phyloP scores from a whole-genome alignment of 2,797 vertebrate genomes.

The Tapirus indicus region DNA sequence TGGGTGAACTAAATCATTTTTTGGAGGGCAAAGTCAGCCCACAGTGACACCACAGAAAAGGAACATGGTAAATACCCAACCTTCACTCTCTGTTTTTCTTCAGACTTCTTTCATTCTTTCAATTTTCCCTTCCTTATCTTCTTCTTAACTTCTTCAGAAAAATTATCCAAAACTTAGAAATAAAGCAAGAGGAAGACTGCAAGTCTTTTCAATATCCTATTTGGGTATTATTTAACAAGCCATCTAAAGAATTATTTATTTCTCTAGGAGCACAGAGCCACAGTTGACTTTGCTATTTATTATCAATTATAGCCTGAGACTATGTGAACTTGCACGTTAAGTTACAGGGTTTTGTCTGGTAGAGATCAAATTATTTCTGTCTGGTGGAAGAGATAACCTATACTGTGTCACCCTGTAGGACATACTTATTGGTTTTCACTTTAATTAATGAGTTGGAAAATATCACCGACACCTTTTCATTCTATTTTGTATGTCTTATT shows the following conservation, averaged over 20 bases:
- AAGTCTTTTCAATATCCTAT: background rate
- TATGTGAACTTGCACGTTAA: background rate
- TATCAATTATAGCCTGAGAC: background rate
- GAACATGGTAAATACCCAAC: background rate
- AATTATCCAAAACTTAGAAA: background rate
- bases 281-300: slow-evolving; percentile 42
- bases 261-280: background rate
- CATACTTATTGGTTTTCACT: slow-evolving; percentile 41
- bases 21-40: background rate
- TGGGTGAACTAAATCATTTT: background rate
- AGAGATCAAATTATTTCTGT: slow-evolving; percentile 23
- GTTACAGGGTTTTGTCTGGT: background rate
- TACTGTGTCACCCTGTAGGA: background rate
- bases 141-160: background rate
- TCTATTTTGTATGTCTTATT: background rate
- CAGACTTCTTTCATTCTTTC: background rate
- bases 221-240: background rate
- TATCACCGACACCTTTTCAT: slow-evolving; percentile 13
- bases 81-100: background rate
- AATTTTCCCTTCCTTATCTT: background rate
- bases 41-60: background rate
- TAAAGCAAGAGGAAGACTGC: background rate
- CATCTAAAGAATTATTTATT: background rate
- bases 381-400: slow-evolving; percentile 17
- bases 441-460: slow-evolving; percentile 57